Percentiles rank a stretch among this genome's conserved stretches.
These are phyloP conservation scores for Chiridota heheva DNA, from an alignment of 35 echinoderm and acorn worm species.

Conservation along the genomic window DNA sequence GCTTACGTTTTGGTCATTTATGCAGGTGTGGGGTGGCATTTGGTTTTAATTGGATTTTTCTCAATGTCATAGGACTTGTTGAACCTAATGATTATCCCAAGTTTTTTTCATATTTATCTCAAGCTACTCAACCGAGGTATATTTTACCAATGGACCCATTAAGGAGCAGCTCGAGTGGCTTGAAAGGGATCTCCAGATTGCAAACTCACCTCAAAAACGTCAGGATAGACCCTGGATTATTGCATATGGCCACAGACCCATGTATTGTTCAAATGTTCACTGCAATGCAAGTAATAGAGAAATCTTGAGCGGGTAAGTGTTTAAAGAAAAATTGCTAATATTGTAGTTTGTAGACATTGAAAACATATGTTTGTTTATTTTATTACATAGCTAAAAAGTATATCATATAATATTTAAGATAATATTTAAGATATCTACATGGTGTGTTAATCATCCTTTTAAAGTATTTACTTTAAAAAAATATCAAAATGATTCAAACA, in stretches of 20 bases:
- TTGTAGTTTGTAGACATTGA: background rate
- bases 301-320: background rate
- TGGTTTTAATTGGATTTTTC: background rate
- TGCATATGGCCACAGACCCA: constrained; percentile 78
- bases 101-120: background rate
- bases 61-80: background rate
- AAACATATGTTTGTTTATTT: too few species aligned
- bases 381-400: too few species aligned
- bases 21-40: background rate
- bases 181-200: constrained; percentile 45
- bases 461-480: too few species aligned
- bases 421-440: too few species aligned
- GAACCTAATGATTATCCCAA: background rate
- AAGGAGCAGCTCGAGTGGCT: constrained; percentile 63
- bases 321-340: background rate
- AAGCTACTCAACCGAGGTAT: constrained; percentile 90
- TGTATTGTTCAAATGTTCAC: constrained; percentile 85
- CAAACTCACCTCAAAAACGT: constrained; percentile 52
- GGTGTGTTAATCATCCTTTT: too few species aligned
- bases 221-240: constrained; percentile 76
- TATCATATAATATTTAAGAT: too few species aligned
- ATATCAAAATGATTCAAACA: too few species aligned
- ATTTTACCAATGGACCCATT: constrained; percentile 51
- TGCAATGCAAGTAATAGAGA: constrained; percentile 62
- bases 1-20: background rate